Base-by-base conservation (phyloP, 2,113 vertebrate species). In the Brachypteracias leptosomus region DNA sequence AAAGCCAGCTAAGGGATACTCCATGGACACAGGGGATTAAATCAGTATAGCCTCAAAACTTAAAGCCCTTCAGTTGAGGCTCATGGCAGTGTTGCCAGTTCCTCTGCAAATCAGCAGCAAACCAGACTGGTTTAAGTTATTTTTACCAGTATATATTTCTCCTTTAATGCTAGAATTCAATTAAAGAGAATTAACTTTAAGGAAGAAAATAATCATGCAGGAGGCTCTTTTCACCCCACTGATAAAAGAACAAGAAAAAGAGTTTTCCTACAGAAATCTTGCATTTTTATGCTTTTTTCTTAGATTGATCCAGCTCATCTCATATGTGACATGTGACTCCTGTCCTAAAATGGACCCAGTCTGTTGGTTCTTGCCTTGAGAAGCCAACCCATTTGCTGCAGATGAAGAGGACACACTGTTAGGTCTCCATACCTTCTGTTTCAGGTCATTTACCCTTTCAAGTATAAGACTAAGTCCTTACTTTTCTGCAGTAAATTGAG, bases 141-240 rank as follows among this genome's bases (percentile, higher is more conserved):
- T 74, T 40, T 91, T 82, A 61, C 49, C 16, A 17, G 26, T 63
- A 44, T 63, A 19, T 63, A 57, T 79, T 89, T 88, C 35, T 85
- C 17, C 47, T 91, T 94, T 82, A 78, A 55, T 62, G 29, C 40
- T 55, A 5, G 44, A 65, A 85, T 85, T 91, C 18, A 40, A 59
- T 87, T 75, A 67, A 85, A 84, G 72, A 28, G 73, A 84, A 89
- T 62, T 19, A 46, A 15, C n/a, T 91, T 70, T 78, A 63, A 78
- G 38, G 71, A 80, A 83, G 25, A 74, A 92, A 73, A 58, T 25
- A 20, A 9, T 35, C 70, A 55, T 63, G 9, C 15, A 55, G n/a
- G 38, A 3, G 1, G 22, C 0, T 3, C n/a, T 81, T 94, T 81
- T 3, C 3, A 6, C 17, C 6, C 24, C n/a, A 9, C 19, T 63